phyloP scores from a whole-genome alignment of 2,113 vertebrate genomes.

The Oreochromis spilurus region DNA sequence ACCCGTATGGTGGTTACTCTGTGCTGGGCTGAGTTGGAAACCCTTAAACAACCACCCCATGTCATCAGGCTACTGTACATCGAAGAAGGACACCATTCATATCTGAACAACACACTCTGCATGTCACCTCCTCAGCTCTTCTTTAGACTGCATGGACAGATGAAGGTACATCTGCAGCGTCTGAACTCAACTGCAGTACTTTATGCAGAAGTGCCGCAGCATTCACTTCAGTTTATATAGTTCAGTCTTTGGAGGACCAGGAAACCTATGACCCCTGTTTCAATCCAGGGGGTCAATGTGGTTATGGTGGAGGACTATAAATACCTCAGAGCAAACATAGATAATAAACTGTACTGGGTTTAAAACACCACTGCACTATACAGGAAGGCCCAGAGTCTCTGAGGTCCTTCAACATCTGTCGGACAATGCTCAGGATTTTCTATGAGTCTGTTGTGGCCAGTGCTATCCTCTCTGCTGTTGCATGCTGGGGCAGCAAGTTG shows the following conservation, averaged over 20 bases:
- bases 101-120: not conserved
- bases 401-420: not conserved
- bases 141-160: not conserved
- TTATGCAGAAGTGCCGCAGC: not conserved
- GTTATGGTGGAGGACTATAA: not conserved
- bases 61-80: not conserved
- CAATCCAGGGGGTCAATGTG: not conserved
- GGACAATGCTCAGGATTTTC: not conserved
- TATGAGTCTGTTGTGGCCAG: not conserved
- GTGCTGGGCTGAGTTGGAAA: not conserved
- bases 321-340: not conserved
- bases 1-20: not conserved
- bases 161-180: not conserved
- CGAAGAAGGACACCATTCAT: not conserved
- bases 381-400: not conserved
- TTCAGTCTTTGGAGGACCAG: not conserved
- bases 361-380: not conserved
- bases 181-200: not conserved
- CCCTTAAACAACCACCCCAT: not conserved
- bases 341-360: not conserved
- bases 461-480: not conserved
- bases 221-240: not conserved
- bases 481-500: accelerated
- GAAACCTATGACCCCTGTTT: not conserved
- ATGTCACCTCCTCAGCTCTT: not conserved